phyloP scores from a whole-genome alignment of 2,113 vertebrate species.

The Hemichromis elongatus region DNA sequence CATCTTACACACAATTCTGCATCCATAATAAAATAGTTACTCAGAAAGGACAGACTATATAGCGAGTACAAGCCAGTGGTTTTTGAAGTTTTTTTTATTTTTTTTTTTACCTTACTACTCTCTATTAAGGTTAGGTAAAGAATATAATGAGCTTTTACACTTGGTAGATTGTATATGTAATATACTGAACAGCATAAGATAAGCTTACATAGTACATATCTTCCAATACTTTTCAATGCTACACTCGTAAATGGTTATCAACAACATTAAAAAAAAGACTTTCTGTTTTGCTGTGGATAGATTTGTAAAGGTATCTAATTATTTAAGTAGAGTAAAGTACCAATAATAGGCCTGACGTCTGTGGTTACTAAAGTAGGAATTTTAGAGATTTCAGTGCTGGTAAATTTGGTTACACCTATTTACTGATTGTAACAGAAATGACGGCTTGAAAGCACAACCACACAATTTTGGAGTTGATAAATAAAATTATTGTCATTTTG shows the following conservation, averaged over 20 bases:
- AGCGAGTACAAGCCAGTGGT: neutral
- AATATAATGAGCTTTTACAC: neutral
- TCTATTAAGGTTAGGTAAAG: neutral
- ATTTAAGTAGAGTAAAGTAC: neutral
- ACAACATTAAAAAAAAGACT: neutral
- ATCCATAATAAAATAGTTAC: conserved; percentile 18
- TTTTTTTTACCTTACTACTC: neutral
- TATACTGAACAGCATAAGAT: neutral
- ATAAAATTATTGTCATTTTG: neutral
- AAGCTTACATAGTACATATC: neutral
- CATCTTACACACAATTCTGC: neutral
- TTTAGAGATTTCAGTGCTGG: neutral
- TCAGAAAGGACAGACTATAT: neutral
- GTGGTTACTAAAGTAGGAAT: neutral
- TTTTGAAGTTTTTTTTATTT: neutral
- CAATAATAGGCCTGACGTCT: neutral
- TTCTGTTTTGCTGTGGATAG: neutral
- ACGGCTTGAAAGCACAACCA: neutral
- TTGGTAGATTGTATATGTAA: neutral
- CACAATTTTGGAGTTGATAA: neutral
- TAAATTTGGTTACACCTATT: neutral
- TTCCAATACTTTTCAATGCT: neutral
- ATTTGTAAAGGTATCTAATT: neutral
- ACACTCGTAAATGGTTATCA: neutral
- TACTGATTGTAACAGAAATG: neutral